Evolutionary conservation across 2,888 invertebrate species (phyloP).

Genomic region (Melipona beecheii): DNA sequence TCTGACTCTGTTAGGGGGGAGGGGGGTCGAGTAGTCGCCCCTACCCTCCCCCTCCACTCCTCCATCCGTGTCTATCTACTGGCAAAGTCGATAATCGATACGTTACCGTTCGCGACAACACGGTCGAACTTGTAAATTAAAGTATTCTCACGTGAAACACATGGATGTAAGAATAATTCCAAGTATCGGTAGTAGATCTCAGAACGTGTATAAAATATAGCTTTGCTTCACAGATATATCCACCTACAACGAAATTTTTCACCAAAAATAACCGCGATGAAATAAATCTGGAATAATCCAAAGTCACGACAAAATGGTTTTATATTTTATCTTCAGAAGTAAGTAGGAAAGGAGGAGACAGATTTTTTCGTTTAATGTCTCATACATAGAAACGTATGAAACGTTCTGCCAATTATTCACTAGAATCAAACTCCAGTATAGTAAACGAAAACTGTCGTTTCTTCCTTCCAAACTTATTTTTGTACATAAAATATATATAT

Average conservation of each 20-base stretch:
- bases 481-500: too few species aligned
- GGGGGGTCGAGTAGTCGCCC: slow-evolving; percentile 3
- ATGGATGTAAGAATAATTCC: not conserved
- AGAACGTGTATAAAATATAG: not conserved
- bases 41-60: too few species aligned
- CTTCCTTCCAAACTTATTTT: too few species aligned
- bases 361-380: too few species aligned
- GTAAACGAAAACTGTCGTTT: too few species aligned
- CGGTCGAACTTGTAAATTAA: not conserved
- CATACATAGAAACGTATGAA: too few species aligned
- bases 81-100: slow-evolving; percentile 44
- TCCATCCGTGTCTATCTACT: not conserved
- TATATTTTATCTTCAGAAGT: too few species aligned
- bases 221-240: not conserved
- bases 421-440: too few species aligned
- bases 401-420: too few species aligned
- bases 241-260: not conserved
- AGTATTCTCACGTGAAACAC: not conserved
- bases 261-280: not conserved
- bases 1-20: slow-evolving; percentile 47
- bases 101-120: slow-evolving; percentile 8
- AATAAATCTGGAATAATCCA: too few species aligned
- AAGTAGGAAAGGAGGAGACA: too few species aligned
- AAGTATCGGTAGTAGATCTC: not conserved
- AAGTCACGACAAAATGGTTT: too few species aligned